Conservation (phyloP, 1,140 invertebrate species). For the Ylistrum balloti region DNA sequence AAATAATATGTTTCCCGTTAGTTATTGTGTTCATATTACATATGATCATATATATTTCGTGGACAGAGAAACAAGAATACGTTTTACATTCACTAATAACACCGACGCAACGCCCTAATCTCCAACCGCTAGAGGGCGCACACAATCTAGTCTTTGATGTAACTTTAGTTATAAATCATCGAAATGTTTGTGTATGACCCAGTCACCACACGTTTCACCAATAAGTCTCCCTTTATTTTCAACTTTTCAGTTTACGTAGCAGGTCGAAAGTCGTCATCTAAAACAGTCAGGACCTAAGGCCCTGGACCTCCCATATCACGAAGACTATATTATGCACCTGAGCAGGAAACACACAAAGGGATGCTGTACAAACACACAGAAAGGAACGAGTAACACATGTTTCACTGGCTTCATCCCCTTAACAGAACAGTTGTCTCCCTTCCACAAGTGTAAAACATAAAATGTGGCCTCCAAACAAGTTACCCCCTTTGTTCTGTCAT, state of each 20-base stretch:
- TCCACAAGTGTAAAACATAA: no score
- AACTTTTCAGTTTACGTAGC: neutral
- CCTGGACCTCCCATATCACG: neutral
- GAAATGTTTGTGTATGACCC: neutral
- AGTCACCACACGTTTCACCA: neutral
- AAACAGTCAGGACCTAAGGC: neutral
- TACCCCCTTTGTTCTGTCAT: no score
- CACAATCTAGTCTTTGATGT: neutral
- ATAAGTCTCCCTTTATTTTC: neutral
- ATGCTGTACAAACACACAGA: neutral
- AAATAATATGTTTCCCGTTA: no score
- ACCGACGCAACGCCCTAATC: neutral
- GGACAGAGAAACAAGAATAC: neutral
- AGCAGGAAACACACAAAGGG: neutral
- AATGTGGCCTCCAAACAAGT: no score
- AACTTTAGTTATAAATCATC: neutral
- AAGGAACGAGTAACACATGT: no score
- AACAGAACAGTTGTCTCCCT: no score
- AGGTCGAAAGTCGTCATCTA: neutral
- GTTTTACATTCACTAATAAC: neutral
- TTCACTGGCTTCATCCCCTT: no score
- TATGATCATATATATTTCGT: neutral
- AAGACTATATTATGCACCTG: neutral
- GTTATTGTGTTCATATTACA: no score
- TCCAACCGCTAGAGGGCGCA: neutral